Percentiles rank a stretch among this genome's conserved stretches.
These are phyloP conservation scores for Sebastes nivosus DNA, from an alignment of 2,797 vertebrate genomes.

Conservation along the genomic window DNA sequence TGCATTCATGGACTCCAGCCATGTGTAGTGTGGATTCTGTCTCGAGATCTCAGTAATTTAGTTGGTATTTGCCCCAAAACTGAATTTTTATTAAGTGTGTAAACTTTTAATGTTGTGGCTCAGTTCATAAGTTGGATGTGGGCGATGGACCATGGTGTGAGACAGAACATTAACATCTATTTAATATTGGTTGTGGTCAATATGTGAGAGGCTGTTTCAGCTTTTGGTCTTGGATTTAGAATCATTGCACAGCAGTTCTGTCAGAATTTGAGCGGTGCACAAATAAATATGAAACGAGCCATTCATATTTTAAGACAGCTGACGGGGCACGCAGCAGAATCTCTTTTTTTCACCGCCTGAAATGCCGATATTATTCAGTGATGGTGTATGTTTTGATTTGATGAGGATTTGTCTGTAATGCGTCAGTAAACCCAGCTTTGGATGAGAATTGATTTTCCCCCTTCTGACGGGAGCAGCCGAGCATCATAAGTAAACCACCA, in stretches of 20 bases:
- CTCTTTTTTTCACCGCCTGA: conserved; percentile 26
- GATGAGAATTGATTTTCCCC: conserved; percentile 70
- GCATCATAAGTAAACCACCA: conserved; percentile 66
- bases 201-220: conserved; percentile 14
- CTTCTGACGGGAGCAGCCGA: conserved; percentile 42
- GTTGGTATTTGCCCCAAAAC: not conserved
- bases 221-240: conserved; percentile 21
- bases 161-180: conserved; percentile 10
- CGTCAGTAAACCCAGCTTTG: conserved; percentile 59
- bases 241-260: conserved; percentile 15
- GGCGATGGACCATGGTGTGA: not conserved
- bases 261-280: conserved; percentile 7
- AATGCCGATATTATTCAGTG: conserved; percentile 64
- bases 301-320: conserved; percentile 31
- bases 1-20: not conserved
- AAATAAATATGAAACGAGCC: conserved; percentile 48
- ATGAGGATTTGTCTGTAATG: conserved; percentile 69
- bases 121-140: not conserved
- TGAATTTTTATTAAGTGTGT: not conserved
- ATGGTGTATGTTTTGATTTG: conserved; percentile 63
- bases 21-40: not conserved
- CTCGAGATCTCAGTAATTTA: not conserved
- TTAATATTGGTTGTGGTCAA: conserved; percentile 18
- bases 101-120: not conserved
- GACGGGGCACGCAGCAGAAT: conserved; percentile 12